Evolutionary conservation across 2,797 vertebrate genomes (phyloP), one percentile per base, ranked within the genome.

Genomic region (Darevskia mixta): DNA sequence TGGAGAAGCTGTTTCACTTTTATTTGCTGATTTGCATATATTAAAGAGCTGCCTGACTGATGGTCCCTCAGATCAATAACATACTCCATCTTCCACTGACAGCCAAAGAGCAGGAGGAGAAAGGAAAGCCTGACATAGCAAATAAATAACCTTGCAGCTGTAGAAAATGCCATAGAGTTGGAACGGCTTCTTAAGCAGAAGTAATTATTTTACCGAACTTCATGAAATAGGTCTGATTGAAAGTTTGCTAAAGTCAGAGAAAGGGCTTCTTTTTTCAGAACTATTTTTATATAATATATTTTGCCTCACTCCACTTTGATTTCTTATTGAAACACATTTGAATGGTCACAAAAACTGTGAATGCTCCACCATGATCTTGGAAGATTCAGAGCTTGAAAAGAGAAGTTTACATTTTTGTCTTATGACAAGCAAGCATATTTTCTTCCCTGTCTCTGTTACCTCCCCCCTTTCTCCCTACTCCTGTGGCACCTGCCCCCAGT

Each of bases 1-100:
- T 66, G 69, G 43, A 89, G 61, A 90, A 85, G 88, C 95, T 82
- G 90, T 77, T 85, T 79, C 81, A 91, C 85, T 92, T 92, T 83
- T 88, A 64, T 69, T 78, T 79, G 32, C 43, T 72, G n/a, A 58
- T 88, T 69, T 88, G 87, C 67, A 58, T 84, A 38, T 67, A 71
- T 88, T 58, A 83, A 67, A 38, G 15, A 88, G 17, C 61, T 55
- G 67, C 32, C 61, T 84, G 87, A 84, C 27, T 58, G 72, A 79
- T 88, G 81, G 73, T 79, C 20, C 66, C 45, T 78, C 75, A 58
- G 75, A 88, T 83, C 82, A 79, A 78, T 72, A 84, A 71, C 32
- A 29, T 58, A 41, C 72, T 88, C 82, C 45, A 23, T 88, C 76
- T 83, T 73, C 64, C 87, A 83, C 29, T 67, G 87, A 64, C 69